phyloP scores from a whole-genome alignment of 2,113 vertebrate genomes.

The Phaethornis superciliosus region DNA sequence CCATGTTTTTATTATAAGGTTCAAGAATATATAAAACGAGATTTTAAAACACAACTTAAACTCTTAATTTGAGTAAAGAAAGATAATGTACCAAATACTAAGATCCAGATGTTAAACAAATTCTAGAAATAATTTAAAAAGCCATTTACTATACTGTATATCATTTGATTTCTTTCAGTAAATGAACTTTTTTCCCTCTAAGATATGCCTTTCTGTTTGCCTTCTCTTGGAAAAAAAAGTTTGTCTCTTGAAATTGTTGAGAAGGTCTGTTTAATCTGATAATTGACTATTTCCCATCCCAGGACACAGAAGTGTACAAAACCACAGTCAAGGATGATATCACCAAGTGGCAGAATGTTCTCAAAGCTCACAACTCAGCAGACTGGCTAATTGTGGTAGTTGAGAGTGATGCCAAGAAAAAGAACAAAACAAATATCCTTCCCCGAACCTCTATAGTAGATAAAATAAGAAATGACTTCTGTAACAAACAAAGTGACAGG shows the following conservation, averaged over 20 bases:
- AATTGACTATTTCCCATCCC: conserved; percentile 37
- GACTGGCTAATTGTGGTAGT: conserved; percentile 98
- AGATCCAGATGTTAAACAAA: not conserved
- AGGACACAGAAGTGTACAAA: conserved; percentile 97
- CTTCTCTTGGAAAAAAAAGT: not conserved
- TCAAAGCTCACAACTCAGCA: conserved; percentile 84
- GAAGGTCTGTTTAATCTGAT: conserved; percentile 19
- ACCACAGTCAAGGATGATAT: conserved; percentile 93
- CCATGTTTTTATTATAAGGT: not conserved
- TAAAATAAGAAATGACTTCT: conserved; percentile 98
- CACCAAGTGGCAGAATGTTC: conserved; percentile 92
- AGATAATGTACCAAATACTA: not conserved
- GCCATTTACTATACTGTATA: not conserved
- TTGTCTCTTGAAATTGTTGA: not conserved
- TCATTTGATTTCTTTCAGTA: not conserved
- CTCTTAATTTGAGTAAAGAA: not conserved
- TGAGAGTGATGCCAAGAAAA: conserved; percentile 95
- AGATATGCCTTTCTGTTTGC: not conserved
- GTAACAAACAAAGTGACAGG: conserved; percentile 99
- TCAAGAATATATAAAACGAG: not conserved
- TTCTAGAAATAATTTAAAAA: not conserved
- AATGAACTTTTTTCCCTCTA: not conserved
- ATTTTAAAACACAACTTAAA: not conserved
- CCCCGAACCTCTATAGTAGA: conserved; percentile 95
- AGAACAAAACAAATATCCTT: conserved; percentile 98